Evolutionary conservation across 2,888 invertebrate genomes (phyloP).

Genomic region (Dryomyza anilis): DNA sequence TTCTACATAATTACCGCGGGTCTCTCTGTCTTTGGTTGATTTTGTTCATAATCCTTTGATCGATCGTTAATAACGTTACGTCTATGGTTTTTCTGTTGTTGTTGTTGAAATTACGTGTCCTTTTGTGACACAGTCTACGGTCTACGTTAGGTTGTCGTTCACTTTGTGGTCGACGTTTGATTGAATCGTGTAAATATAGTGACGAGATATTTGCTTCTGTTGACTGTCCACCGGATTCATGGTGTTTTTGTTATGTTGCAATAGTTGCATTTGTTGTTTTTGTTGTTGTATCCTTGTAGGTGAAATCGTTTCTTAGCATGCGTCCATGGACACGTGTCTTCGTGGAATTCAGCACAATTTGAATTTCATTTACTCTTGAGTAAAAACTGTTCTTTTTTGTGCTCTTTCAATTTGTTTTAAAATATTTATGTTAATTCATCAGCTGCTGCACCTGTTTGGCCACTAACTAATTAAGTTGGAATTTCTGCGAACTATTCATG

Average conservation of each 20-base stretch:
- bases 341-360: slow-evolving; percentile 22
- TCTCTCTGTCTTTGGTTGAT: slow-evolving; percentile 25
- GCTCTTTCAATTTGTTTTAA: slow-evolving; percentile 12
- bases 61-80: slow-evolving; percentile 8
- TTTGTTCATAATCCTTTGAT: slow-evolving; percentile 19
- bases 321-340: slow-evolving; percentile 30
- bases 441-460: too few relatives aligned
- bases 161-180: too few relatives aligned
- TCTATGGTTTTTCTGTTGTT: background rate
- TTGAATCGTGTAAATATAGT: slow-evolving; percentile 17
- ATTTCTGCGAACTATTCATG: slow-evolving; percentile 9
- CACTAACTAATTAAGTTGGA: slow-evolving; percentile 20
- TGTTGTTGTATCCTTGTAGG: slow-evolving; percentile 24
- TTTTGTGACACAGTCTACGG: slow-evolving; percentile 1
- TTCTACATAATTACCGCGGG: slow-evolving; percentile 60
- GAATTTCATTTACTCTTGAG: background rate
- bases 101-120: slow-evolving; percentile 10
- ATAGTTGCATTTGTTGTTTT: too few relatives aligned
- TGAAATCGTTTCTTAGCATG: slow-evolving; percentile 12
- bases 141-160: too few relatives aligned
- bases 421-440: slow-evolving; percentile 19
- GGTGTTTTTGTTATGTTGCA: too few relatives aligned
- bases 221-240: too few relatives aligned
- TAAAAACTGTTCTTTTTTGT: too few relatives aligned
- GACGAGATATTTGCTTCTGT: slow-evolving; percentile 1